These are phyloP conservation scores for Drosophila rubida DNA, from an alignment of 2,888 invertebrate genomes.

Conservation along the genomic window DNA sequence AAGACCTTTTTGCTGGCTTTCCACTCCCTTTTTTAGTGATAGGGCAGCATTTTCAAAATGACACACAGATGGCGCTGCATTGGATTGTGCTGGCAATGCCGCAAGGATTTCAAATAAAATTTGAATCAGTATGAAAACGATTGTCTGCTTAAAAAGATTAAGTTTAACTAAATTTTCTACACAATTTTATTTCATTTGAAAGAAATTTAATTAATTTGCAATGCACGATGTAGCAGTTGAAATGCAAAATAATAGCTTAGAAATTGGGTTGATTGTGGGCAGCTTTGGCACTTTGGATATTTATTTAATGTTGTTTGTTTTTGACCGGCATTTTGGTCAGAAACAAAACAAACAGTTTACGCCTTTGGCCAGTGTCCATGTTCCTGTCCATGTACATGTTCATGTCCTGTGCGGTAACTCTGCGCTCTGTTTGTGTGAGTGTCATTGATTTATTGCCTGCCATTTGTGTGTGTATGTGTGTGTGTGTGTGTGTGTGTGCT, in stretches of 20 bases:
- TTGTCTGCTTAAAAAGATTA: neutral
- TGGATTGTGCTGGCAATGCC: neutral
- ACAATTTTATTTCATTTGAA: neutral
- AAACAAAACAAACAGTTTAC: slow-evolving; percentile 52
- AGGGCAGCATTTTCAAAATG: slow-evolving; percentile 7
- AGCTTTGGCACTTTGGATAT: neutral
- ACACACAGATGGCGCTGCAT: slow-evolving; percentile 36
- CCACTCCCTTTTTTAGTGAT: neutral
- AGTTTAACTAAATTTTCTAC: neutral
- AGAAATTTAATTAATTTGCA: neutral
- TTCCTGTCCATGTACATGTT: slow-evolving; percentile 18
- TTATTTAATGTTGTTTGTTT: slow-evolving; percentile 35
- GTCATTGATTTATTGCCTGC: slow-evolving; percentile 74
- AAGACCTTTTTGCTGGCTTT: neutral
- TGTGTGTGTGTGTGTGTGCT: slow-evolving; percentile 1
- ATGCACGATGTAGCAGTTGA: neutral
- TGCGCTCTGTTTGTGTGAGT: slow-evolving; percentile 31
- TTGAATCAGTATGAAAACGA: neutral
- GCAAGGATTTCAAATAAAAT: neutral
- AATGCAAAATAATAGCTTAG: neutral
- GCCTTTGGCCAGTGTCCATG: slow-evolving; percentile 25
- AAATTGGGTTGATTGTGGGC: neutral
- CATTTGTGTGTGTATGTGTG: slow-evolving; percentile 40
- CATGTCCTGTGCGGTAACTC: slow-evolving; percentile 7
- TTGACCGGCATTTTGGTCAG: slow-evolving; percentile 35